A percentile compares a stretch with the other conserved stretches of the same genome.
These are phyloP conservation scores for Cottus gobio DNA, from an alignment of 2,113 vertebrate species.

Conservation along the genomic window DNA sequence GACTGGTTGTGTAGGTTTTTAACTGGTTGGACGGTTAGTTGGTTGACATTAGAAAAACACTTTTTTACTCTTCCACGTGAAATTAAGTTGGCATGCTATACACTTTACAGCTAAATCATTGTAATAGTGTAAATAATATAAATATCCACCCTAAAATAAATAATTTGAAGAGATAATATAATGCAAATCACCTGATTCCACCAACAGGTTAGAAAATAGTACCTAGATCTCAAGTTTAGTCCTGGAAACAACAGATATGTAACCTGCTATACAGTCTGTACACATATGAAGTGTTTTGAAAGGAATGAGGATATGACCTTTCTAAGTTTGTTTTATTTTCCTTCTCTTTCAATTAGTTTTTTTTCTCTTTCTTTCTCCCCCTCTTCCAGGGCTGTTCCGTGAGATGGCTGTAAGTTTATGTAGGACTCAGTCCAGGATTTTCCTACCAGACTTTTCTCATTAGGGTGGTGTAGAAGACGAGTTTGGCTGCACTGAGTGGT, in stretches of 20 bases:
- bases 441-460: slow-evolving; percentile 93
- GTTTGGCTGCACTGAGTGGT: slow-evolving; percentile 83
- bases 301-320: slow-evolving; percentile 10
- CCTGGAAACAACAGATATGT: background rate
- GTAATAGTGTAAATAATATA: background rate
- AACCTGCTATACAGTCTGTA: background rate
- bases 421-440: slow-evolving; percentile 90
- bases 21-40: background rate
- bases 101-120: background rate
- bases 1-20: background rate
- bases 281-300: background rate
- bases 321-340: slow-evolving; percentile 24
- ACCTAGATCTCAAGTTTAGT: background rate
- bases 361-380: background rate
- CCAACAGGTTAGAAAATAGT: background rate
- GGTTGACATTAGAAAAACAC: background rate
- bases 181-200: background rate
- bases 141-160: background rate
- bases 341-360: slow-evolving; percentile 13
- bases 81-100: background rate
- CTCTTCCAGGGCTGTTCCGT: slow-evolving; percentile 77
- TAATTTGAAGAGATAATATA: background rate
- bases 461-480: slow-evolving; percentile 77
- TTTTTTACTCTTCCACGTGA: background rate
- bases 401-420: slow-evolving; percentile 93